A percentile compares a stretch with the other conserved stretches of the same genome.
Conservation (phyloP, 2,888 invertebrate species). For the Microctonus hyperodae region DNA sequence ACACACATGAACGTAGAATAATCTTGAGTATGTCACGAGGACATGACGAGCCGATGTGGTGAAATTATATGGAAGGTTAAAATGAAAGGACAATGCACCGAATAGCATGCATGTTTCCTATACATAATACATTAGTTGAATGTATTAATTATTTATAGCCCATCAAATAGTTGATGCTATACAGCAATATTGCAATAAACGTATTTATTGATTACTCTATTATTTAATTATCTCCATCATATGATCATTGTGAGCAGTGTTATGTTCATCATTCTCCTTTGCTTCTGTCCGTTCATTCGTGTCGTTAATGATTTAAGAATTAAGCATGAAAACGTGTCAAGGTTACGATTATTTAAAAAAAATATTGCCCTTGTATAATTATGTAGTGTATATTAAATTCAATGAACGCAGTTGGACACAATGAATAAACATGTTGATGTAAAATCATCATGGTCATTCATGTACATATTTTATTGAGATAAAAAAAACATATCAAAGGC, state of each 20-base stretch:
- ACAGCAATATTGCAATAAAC: too few species aligned
- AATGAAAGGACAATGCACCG: neutral
- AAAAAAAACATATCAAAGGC: too few species aligned
- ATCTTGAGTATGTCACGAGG: constrained; percentile 30
- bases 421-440: neutral
- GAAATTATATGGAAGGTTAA: constrained; percentile 20
- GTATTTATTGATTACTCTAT: too few species aligned
- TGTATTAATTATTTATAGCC: constrained; percentile 44
- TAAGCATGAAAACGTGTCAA: constrained; percentile 39
- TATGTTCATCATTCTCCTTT: constrained; percentile 4
- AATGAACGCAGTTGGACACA: neutral
- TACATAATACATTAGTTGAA: constrained; percentile 38
- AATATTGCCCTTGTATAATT: constrained; percentile 27
- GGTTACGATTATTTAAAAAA: constrained; percentile 32
- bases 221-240: too few species aligned
- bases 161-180: constrained; percentile 30
- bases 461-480: neutral
- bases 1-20: neutral
- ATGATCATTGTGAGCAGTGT: neutral
- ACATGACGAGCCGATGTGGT: constrained; percentile 32
- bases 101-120: neutral
- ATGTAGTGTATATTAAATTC: neutral
- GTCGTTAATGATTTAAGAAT: neutral
- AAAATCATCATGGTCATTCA: neutral
- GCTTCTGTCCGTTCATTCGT: neutral